Conservation (phyloP, 2,797 vertebrate species). For the Etheostoma nigrum region DNA sequence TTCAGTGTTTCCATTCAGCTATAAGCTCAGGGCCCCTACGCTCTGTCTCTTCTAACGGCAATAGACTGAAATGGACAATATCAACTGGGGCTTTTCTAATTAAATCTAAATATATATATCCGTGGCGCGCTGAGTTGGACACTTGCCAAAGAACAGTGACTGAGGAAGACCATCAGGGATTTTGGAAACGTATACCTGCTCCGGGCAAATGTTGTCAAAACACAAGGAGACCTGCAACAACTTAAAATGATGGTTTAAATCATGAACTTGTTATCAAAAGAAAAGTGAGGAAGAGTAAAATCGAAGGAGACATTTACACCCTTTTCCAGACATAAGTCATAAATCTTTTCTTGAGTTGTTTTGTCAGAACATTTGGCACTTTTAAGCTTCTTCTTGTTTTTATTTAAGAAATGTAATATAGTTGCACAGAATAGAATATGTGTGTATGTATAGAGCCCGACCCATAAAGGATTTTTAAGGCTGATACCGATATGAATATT, state of each 20-base stretch:
- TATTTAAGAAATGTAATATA: too few relatives aligned
- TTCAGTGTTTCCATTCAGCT: slow-evolving; percentile 24
- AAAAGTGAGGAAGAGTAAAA: not conserved
- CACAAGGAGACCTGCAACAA: not conserved
- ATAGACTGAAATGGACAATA: slow-evolving; percentile 51
- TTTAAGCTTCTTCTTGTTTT: too few relatives aligned
- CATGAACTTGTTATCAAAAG: not conserved
- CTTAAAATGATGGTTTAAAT: not conserved
- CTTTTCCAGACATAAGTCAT: too few relatives aligned
- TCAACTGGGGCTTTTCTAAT: slow-evolving; percentile 60
- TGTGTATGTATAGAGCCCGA: too few relatives aligned
- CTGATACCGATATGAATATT: too few relatives aligned
- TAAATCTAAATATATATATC: slow-evolving; percentile 46
- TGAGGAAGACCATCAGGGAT: slow-evolving; percentile 4
- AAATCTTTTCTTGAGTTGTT: too few relatives aligned
- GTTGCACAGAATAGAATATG: too few relatives aligned
- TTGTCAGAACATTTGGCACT: too few relatives aligned
- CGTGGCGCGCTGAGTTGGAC: slow-evolving; percentile 25
- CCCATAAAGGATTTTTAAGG: too few relatives aligned
- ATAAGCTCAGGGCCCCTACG: slow-evolving; percentile 28
- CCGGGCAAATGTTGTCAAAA: not conserved
- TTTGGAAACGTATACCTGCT: not conserved
- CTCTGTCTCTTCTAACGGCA: slow-evolving; percentile 55
- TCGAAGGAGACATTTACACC: too few relatives aligned
- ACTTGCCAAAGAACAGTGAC: not conserved